Percentiles rank a stretch among this genome's conserved stretches.
phyloP scores from a whole-genome alignment of 2,888 invertebrate species.

The Bombyx huttoni region DNA sequence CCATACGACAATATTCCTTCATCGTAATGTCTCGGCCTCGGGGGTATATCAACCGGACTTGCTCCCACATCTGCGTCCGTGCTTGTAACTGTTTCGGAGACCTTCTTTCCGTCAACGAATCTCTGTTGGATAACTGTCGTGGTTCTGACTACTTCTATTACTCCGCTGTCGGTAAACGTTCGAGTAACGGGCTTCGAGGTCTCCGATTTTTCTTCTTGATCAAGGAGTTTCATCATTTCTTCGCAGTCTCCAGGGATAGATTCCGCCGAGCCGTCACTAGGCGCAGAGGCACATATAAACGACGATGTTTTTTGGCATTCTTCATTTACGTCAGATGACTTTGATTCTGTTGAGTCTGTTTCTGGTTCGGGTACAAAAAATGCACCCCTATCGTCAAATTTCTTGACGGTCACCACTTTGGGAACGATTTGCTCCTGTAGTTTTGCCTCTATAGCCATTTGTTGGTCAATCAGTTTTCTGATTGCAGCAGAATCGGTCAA shows the following conservation, averaged over 20 bases:
- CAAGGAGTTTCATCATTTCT: constrained; percentile 72
- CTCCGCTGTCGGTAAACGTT: constrained; percentile 40
- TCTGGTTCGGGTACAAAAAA: constrained; percentile 58
- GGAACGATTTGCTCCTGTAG: constrained; percentile 45
- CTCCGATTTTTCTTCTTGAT: constrained; percentile 60
- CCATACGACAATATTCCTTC: constrained; percentile 55
- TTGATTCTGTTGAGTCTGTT: constrained; percentile 27
- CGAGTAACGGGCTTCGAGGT: constrained; percentile 27
- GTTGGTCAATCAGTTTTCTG: constrained; percentile 62
- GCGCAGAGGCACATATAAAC: constrained; percentile 60
- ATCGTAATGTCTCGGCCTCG: constrained; percentile 39
- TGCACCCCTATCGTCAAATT: constrained; percentile 60
- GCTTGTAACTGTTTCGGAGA: constrained; percentile 55
- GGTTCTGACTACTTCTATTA: constrained; percentile 55
- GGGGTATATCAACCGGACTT: constrained; percentile 61
- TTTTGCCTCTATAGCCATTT: constrained; percentile 58
- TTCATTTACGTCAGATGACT: constrained; percentile 38
- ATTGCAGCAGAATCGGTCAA: constrained; percentile 62
- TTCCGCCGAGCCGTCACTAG: constrained; percentile 62
- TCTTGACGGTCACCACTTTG: constrained; percentile 60
- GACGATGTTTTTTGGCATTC: constrained; percentile 53
- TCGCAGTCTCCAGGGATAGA: constrained; percentile 74
- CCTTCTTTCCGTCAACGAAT: constrained; percentile 62
- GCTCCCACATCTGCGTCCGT: constrained; percentile 31
- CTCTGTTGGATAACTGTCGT: constrained; percentile 60